A percentile compares a stretch with the other conserved stretches of the same genome.
Conservation (phyloP, 2,113 vertebrate genomes). For the Thymallus thymallus region DNA sequence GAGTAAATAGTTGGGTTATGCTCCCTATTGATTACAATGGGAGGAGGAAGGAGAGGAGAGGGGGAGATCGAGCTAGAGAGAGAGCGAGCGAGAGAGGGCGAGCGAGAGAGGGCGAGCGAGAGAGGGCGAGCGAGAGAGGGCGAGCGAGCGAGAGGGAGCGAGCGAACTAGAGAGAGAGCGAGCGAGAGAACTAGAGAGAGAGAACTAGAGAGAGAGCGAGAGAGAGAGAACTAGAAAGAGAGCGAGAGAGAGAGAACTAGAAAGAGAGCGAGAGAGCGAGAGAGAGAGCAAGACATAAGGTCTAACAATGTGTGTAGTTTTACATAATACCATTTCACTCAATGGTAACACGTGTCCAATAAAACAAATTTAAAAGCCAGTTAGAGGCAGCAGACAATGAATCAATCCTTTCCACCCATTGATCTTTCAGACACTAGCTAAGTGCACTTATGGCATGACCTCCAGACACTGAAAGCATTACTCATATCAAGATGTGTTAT, state of each 20-base stretch:
- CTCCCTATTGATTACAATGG: neutral
- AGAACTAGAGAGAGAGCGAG: neutral
- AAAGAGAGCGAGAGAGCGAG: neutral
- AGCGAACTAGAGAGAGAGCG: constrained; percentile 33
- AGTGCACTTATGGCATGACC: too few relatives aligned
- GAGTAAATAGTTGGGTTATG: neutral
- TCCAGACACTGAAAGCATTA: too few relatives aligned
- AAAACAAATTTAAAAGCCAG: too few relatives aligned
- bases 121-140: neutral
- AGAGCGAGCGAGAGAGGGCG: neutral
- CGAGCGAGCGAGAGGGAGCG: constrained; percentile 29
- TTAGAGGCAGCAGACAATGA: too few relatives aligned
- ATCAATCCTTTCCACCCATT: too few relatives aligned
- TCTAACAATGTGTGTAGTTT: too few relatives aligned
- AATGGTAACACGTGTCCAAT: too few relatives aligned
- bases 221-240: neutral
- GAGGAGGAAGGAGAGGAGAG: neutral
- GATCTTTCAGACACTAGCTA: too few relatives aligned
- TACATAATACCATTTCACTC: too few relatives aligned
- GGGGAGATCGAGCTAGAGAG: neutral
- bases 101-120: neutral
- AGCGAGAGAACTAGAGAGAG: constrained; percentile 6
- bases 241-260: neutral
- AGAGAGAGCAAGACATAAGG: neutral
- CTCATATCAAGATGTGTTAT: neutral